These are phyloP conservation scores for Eulacestoma nigropectus DNA, from an alignment of 2,113 vertebrate genomes.

Conservation along the genomic window DNA sequence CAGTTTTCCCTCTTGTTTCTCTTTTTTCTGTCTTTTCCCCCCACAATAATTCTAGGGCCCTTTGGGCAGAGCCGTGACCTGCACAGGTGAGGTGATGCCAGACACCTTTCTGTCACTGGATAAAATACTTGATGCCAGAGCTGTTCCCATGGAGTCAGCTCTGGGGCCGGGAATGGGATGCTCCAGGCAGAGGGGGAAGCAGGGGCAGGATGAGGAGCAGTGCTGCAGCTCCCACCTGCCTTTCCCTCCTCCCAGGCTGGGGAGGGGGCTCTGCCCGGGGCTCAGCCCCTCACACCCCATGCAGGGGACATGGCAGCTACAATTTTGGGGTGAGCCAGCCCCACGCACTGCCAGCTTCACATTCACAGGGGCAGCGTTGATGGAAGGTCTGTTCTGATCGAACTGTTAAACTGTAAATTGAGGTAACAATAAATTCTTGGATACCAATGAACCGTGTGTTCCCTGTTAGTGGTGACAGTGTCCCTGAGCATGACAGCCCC, in stretches of 20 bases:
- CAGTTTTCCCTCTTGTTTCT: rapidly evolving
- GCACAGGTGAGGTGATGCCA: neutral
- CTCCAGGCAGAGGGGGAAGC: neutral
- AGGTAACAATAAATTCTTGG: neutral
- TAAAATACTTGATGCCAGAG: neutral
- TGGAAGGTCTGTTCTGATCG: neutral
- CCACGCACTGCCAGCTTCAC: neutral
- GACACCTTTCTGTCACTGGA: neutral
- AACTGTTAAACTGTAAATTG: neutral
- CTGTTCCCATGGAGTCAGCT: neutral
- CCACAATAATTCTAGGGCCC: neutral
- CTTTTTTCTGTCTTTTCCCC: rapidly evolving
- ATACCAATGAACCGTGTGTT: rapidly evolving
- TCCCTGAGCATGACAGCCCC: neutral
- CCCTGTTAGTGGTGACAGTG: rapidly evolving
- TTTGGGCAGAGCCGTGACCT: neutral
- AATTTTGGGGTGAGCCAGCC: neutral
- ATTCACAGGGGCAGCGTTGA: rapidly evolving
- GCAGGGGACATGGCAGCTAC: neutral
- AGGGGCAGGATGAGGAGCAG: neutral
- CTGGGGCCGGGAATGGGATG: neutral
- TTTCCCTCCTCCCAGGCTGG: neutral
- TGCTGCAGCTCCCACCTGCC: neutral
- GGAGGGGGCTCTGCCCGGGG: neutral
- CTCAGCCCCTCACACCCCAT: neutral